Percentiles rank a stretch among this genome's conserved stretches.
phyloP scores from a whole-genome alignment of 2,888 invertebrate species.

The Isotomurus palustris region DNA sequence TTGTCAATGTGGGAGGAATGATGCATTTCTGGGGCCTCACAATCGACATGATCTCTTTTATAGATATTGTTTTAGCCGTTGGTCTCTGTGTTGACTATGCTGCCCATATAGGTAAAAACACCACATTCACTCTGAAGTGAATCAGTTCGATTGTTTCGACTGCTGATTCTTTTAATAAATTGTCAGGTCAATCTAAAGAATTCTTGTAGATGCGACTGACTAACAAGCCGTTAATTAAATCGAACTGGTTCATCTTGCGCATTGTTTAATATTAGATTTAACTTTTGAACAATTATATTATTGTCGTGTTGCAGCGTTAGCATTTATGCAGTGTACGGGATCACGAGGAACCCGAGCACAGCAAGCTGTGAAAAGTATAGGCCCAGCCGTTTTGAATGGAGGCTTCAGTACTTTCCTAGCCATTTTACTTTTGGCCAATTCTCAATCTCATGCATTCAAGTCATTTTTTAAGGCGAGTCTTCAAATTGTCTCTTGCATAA shows the following conservation, averaged over 20 bases:
- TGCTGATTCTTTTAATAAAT: neutral
- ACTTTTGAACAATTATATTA: neutral
- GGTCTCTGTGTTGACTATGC: slow-evolving; percentile 81
- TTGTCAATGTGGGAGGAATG: slow-evolving; percentile 65
- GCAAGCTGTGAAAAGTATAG: slow-evolving; percentile 51
- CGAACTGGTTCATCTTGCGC: neutral
- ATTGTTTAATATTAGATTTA: neutral
- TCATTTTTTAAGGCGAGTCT: slow-evolving; percentile 54
- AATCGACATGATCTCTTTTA: slow-evolving; percentile 74
- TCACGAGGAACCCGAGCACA: slow-evolving; percentile 50
- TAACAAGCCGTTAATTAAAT: neutral
- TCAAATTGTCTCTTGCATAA: neutral
- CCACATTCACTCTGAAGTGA: too few relatives aligned
- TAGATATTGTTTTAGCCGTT: slow-evolving; percentile 71
- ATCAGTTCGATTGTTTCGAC: neutral
- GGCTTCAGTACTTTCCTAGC: slow-evolving; percentile 56
- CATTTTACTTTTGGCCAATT: slow-evolving; percentile 52
- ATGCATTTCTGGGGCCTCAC: slow-evolving; percentile 78
- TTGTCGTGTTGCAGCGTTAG: slow-evolving; percentile 52
- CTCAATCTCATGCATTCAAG: slow-evolving; percentile 54
- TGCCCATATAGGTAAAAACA: slow-evolving; percentile 61
- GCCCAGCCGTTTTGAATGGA: slow-evolving; percentile 55
- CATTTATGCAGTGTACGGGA: slow-evolving; percentile 62
- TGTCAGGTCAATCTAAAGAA: neutral
- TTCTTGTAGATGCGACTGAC: neutral